Conservation (phyloP, 2,797 vertebrate genomes). For the Pseudochirops corinnae region DNA sequence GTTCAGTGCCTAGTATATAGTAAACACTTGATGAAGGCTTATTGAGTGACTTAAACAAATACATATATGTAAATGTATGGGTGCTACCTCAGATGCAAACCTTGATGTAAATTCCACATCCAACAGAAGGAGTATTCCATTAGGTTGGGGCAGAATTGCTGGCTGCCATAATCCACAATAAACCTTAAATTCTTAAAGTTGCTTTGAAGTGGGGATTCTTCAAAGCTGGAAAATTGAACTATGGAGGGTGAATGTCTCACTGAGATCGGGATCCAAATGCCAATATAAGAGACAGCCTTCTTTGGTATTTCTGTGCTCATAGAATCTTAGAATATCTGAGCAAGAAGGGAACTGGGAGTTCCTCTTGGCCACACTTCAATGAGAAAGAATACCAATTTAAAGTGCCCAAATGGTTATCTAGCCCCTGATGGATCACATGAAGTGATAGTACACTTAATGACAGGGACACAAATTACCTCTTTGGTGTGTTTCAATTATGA, state of each 20-base stretch:
- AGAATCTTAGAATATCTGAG: not conserved
- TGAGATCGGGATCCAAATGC: not conserved
- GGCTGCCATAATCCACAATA: conserved; percentile 44
- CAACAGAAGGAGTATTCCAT: not conserved
- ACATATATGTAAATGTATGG: no score
- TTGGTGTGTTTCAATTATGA: not conserved
- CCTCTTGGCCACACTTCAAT: not conserved
- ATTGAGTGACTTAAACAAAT: no score
- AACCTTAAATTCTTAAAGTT: conserved; percentile 34
- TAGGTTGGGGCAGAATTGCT: not conserved
- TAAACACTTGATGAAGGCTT: not conserved
- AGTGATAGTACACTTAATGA: not conserved
- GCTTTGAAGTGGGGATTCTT: not conserved
- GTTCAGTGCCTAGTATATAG: not conserved
- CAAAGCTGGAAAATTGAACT: not conserved
- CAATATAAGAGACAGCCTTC: not conserved
- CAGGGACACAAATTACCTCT: not conserved
- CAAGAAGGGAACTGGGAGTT: not conserved
- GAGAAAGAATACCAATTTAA: not conserved
- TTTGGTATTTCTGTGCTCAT: not conserved
- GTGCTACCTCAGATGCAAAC: no score
- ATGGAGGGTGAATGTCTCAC: not conserved
- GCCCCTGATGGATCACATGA: not conserved
- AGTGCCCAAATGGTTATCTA: not conserved
- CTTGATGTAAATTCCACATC: not conserved